Evolutionary conservation across 2,113 vertebrate species (phyloP).

Genomic region (Oncorhynchus kisutch): DNA sequence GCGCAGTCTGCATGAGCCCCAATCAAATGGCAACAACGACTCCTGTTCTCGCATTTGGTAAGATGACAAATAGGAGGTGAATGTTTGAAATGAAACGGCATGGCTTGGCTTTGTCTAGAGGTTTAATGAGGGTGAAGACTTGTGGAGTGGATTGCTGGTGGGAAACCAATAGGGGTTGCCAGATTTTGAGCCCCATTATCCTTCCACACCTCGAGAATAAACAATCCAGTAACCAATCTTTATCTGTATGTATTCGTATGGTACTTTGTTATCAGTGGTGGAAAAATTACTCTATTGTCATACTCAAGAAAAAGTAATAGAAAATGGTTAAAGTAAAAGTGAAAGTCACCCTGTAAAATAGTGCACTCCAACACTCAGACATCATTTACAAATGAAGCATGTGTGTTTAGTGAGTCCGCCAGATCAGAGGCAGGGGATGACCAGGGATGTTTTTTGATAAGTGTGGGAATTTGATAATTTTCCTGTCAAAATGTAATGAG

Average conservation of each 20-base stretch:
- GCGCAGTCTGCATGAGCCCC: conserved; percentile 52
- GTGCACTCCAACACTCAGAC: too few species aligned
- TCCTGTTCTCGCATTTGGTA: neutral
- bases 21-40: conserved; percentile 15
- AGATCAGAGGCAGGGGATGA: too few species aligned
- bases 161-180: conserved; percentile 28
- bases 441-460: too few species aligned
- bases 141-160: conserved; percentile 30
- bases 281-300: too few species aligned
- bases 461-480: too few species aligned
- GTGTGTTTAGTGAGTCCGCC: too few species aligned
- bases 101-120: conserved; percentile 9
- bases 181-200: conserved; percentile 5
- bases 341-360: too few species aligned
- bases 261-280: neutral
- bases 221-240: conserved; percentile 39
- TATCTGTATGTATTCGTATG: conserved; percentile 11
- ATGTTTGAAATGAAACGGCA: conserved; percentile 14
- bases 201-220: conserved; percentile 24
- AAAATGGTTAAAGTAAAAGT: too few species aligned
- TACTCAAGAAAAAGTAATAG: too few species aligned
- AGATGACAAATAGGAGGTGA: neutral
- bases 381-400: too few species aligned
- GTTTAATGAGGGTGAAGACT: conserved; percentile 36
- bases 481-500: too few species aligned